Evolutionary conservation across 2,888 invertebrate species (phyloP).

Genomic region (Hybos culiciformis): DNA sequence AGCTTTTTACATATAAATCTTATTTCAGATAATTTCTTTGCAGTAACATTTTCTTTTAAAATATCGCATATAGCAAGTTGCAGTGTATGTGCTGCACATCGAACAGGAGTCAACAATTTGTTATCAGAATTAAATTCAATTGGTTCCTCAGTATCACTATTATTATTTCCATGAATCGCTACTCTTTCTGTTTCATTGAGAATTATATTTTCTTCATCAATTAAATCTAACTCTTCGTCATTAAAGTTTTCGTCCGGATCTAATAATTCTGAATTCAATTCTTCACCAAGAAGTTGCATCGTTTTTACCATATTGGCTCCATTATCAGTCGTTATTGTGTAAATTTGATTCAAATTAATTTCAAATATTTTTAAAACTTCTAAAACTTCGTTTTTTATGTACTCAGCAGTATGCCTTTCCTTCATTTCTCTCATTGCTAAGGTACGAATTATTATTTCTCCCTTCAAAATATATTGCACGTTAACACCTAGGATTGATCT

Average conservation of each 20-base stretch:
- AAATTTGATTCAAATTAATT: constrained; percentile 10
- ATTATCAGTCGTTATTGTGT: constrained; percentile 9
- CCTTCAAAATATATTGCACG: constrained; percentile 11
- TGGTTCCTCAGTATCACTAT: no score
- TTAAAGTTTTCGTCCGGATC: no score
- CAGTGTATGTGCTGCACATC: constrained; percentile 2
- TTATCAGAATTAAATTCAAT: not conserved
- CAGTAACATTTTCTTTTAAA: not conserved
- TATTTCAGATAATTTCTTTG: not conserved
- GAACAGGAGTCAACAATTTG: not conserved
- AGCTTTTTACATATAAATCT: not conserved
- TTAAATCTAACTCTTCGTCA: no score
- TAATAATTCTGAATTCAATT: not conserved
- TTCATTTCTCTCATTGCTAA: constrained; percentile 9
- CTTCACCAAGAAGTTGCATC: not conserved
- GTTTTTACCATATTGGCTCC: constrained; percentile 8
- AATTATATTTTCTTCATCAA: no score
- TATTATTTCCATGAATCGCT: no score
- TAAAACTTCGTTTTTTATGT: constrained; percentile 8
- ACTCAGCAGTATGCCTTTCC: constrained; percentile 2
- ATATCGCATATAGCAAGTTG: constrained; percentile 1
- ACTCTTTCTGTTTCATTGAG: no score
- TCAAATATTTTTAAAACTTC: constrained; percentile 7
- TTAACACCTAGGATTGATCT: constrained; percentile 10
- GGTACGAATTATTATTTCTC: constrained; percentile 9